Base-by-base conservation (phyloP, 1,140 invertebrate genomes). In the Drosophila persimilis region DNA sequence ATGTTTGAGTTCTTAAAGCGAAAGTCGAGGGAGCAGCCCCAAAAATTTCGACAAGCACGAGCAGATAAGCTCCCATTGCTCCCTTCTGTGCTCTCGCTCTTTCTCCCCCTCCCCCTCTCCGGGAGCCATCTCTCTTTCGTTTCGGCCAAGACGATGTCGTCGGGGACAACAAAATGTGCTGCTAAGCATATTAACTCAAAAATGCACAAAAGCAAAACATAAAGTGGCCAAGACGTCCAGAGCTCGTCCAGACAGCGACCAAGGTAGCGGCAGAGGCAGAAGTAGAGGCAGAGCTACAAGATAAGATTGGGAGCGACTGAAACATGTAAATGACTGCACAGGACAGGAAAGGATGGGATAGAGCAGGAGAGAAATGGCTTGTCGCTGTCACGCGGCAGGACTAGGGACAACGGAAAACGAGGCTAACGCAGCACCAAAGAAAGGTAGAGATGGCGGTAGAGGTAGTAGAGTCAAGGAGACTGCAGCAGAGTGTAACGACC, bases 121-220 rank as follows among this genome's bases (percentile, higher is more conserved):
- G 3, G 7, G 31, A 31, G 31, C 5, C 4, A 2, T 15, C 11
- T 46, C 31, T 51, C 17, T 13, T 26, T 22, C 57, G 11, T 20
- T 45, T 63, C 6, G 31, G 43, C 50, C 46, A 48, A 56, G 61
- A 61, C 45, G 56, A 77, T 53, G 62, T 67, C 48, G 52, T 73
- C 60, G 73, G 54, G 47, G 56, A 77, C 60, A 86, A 66, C 77
- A 74, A 77, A 85, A 86, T 80, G 81, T 86, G 73, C 77, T 85
- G 83, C 83, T 88, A 74, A 81, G 77, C 83, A 77, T 88, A 77
- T 85, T 77, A 88, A 88, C 81, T 85, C 78, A 81, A 73, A 86
- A 86, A 80, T 80, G 72, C 73, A 84, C 77, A 84, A 85, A 77
- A 80, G 80, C 75, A 73, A 69, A 77, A 77, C 80, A 80, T 72